Evolutionary conservation across 2,797 vertebrate genomes (phyloP), one percentile per base, ranked within the genome.

Genomic region (Dallia pectoralis): DNA sequence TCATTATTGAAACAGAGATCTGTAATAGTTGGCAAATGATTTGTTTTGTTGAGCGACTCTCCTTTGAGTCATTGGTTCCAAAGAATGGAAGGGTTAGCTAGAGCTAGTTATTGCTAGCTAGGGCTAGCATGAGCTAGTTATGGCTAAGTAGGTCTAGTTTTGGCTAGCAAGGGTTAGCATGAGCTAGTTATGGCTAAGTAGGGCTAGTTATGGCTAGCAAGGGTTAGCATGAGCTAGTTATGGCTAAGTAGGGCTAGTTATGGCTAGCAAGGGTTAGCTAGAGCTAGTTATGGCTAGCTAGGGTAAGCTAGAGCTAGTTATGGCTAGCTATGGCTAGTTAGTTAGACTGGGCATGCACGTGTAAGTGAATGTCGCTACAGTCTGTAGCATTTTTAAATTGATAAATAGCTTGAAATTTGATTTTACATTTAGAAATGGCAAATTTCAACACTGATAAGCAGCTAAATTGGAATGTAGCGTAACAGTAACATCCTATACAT

Each of bases 1-100:
- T 90, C 91, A 92, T 93, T 92, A 91, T 92, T 93, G 84, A 92
- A 88, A 89, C 90, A 81, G 79, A 85, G 87, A 89, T 92, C 88
- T 82, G 89, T 90, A 44, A 44, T 44, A 44, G 40, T 44, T 44
- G 40, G 40, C 4, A 44, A 44, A 44, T 44, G 40, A 44, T 44
- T 44, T 44, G 40, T 44, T 44, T 44, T 44, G 40, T 44, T 44
- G 40, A 44, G 40, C 40, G 40, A 44, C 40, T 44, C 12, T 44
- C 40, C 11, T 44, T 44, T 44, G 40, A 44, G 8, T 44, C 40
- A 44, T 44, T 44, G 9, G 40, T 44, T 44, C 14, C 9, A 44
- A 44, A 44, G 40, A 12, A 9, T 44, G 40, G 40, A 44, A 11
- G 40, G 2, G n/a, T n/a, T n/a, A n/a, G n/a, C n/a, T n/a, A n/a